These are phyloP conservation scores for Mormyrus proboscirostris DNA, from an alignment of 2,797 vertebrate species.

Conservation along the genomic window DNA sequence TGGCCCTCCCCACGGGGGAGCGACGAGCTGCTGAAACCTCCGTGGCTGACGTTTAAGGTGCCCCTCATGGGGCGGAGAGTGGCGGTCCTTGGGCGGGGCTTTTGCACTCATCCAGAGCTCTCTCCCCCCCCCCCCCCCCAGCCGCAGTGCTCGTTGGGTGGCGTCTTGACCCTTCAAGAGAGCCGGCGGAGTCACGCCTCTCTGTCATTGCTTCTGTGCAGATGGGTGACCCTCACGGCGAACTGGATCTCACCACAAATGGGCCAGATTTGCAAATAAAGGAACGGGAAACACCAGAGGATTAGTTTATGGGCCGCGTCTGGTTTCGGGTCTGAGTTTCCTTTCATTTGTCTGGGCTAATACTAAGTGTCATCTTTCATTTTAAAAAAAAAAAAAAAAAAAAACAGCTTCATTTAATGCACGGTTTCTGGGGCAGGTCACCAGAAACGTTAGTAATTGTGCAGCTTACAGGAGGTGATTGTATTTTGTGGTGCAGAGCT, in stretches of 20 bases:
- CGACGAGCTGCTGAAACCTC: background rate
- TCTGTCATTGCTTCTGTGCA: background rate
- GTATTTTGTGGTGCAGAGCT: background rate
- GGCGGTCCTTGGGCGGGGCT: background rate
- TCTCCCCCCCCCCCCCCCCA: background rate
- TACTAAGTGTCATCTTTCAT: background rate
- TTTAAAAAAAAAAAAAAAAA: background rate
- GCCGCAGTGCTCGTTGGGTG: background rate
- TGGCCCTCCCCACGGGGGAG: background rate
- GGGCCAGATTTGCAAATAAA: background rate
- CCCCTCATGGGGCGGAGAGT: background rate
- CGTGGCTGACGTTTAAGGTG: background rate
- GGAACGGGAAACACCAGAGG: background rate
- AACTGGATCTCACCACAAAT: background rate
- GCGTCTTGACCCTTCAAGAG: background rate
- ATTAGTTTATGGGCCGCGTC: background rate
- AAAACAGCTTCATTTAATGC: background rate
- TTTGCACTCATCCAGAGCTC: background rate
- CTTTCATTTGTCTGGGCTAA: background rate
- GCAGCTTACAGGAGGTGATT: background rate
- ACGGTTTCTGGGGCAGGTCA: background rate
- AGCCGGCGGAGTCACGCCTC: background rate
- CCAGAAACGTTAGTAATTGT: background rate
- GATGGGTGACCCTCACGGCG: background rate
- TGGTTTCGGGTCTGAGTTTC: background rate